Evolutionary conservation across 2,113 vertebrate species (phyloP), one percentile per base, ranked within the genome.

Genomic region (Macroglossus sobrinus): DNA sequence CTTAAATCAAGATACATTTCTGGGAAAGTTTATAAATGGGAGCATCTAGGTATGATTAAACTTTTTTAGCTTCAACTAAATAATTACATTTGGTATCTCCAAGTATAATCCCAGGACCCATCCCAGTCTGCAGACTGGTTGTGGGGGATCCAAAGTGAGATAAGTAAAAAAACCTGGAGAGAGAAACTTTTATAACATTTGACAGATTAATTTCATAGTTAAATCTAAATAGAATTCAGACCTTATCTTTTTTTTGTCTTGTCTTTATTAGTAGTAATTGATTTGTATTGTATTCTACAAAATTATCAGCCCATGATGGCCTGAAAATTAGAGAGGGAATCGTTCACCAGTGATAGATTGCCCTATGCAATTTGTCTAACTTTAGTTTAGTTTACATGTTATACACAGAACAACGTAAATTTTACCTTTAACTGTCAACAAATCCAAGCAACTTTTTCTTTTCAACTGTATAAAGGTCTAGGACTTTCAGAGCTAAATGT

Each of bases 41-140:
- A 76, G 14, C 43, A 72, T 86, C 66, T 55, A 63, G 11, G 26
- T 43, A 45, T 38, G 40, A 81, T 38, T 75, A 55, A 28, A 74
- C 14, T 80, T 94, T 91, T 85, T 68, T 35, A 69, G 61, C 7
- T 72, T 43, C 72, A 95, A 91, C 47, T 82, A 84, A 91, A 69
- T 87, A 87, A 88, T 43, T 84, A 64, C n/a, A 87, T 66, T 89
- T 69, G 26, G 13, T 78, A 18, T 88, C 30, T 71, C 53, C 78
- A 45, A 92, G 40, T 61, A 3, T 28, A 80, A 81, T 30, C 19
- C 15, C 8, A 79, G 50, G 55, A 64, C 6, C 19, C 57, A 12
- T 5, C 15, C 28, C 38, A 26, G 21, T 80, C 69, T 69, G 7
- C 28, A 81, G 92, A 69, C 15, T n/a, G 19, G 30, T 68, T 78